Evolutionary conservation across 2,888 invertebrate genomes (phyloP).

Genomic region (Cheilosia pagana): DNA sequence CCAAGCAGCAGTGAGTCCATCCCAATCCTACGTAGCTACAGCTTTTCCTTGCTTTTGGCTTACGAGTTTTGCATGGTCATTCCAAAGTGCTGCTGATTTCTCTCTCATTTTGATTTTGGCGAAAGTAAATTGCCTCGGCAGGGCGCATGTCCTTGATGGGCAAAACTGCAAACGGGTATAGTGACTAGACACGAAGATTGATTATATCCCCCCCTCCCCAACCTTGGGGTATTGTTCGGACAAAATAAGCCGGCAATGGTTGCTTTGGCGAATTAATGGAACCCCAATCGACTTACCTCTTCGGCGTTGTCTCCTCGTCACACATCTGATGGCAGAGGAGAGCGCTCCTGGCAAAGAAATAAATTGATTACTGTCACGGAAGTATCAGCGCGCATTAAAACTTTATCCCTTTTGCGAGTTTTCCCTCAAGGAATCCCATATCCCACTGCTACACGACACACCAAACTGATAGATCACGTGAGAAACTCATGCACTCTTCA

Average conservation of each 20-base stretch:
- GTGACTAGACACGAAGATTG: conserved; percentile 77
- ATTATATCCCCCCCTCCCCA: conserved; percentile 68
- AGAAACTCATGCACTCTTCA: conserved; percentile 63
- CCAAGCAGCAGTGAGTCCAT: conserved; percentile 63
- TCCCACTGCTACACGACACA: conserved; percentile 47
- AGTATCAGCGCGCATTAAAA: conserved; percentile 79
- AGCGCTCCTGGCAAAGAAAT: conserved; percentile 77
- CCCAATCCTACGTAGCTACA: conserved; percentile 50
- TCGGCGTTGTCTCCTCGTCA: conserved; percentile 42
- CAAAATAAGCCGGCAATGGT: conserved; percentile 43
- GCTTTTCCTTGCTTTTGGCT: conserved; percentile 47
- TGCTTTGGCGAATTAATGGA: conserved; percentile 56
- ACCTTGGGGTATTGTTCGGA: conserved; percentile 18
- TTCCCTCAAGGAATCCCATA: conserved; percentile 32
- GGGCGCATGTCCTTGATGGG: conserved; percentile 52
- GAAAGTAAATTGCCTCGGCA: conserved; percentile 46
- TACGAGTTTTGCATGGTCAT: conserved; percentile 74
- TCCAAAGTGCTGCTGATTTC: conserved; percentile 33
- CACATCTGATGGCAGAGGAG: conserved; percentile 24
- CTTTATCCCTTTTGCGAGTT: conserved; percentile 74
- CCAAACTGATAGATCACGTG: conserved; percentile 75
- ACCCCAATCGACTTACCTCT: conserved; percentile 33
- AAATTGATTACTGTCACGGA: conserved; percentile 83
- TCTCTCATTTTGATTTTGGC: conserved; percentile 23
- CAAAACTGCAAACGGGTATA: conserved; percentile 49